These are phyloP conservation scores for Phataginus tetradactyla DNA, from an alignment of 2,797 vertebrate genomes.

Conservation along the genomic window DNA sequence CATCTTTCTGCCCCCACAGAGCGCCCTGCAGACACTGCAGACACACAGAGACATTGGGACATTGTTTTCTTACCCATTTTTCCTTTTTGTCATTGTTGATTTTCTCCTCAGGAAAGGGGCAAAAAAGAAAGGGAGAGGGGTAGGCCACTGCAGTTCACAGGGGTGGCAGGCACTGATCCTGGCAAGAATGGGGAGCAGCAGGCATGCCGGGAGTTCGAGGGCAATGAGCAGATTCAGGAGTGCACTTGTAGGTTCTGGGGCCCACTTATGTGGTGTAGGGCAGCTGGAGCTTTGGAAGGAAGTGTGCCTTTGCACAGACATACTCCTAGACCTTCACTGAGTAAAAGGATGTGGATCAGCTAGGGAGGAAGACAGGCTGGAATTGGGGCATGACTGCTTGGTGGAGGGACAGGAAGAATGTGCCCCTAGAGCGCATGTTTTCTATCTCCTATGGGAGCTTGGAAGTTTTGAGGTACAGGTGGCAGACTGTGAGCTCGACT, in stretches of 20 bases:
- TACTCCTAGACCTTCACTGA: background rate
- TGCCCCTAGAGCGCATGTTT: background rate
- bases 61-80: conserved; percentile 2
- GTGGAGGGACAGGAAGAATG: background rate
- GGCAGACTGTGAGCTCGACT: background rate
- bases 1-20: background rate
- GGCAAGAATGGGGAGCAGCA: background rate
- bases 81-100: background rate
- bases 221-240: background rate
- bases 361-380: background rate
- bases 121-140: background rate
- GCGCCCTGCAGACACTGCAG: background rate
- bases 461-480: background rate
- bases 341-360: background rate
- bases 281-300: background rate
- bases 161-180: background rate
- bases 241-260: background rate
- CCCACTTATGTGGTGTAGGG: background rate
- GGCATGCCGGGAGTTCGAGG: background rate
- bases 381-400: background rate
- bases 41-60: background rate
- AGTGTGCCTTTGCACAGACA: background rate
- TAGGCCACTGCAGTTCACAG: background rate
- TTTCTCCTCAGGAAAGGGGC: background rate
- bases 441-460: background rate